These are phyloP conservation scores for Teleopsis dalmanni DNA, from an alignment of 1,140 invertebrate species.

Conservation along the genomic window DNA sequence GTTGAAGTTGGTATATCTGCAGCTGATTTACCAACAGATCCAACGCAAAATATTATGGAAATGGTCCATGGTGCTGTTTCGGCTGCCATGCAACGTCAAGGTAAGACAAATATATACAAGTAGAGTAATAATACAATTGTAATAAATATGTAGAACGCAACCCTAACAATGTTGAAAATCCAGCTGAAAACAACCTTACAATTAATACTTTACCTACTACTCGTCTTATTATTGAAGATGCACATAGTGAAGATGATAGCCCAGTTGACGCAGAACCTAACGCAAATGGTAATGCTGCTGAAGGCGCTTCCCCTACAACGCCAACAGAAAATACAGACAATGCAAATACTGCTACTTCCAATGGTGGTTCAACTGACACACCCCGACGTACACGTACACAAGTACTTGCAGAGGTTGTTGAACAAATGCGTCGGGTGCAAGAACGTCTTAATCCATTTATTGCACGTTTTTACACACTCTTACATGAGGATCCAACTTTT, in stretches of 20 bases:
- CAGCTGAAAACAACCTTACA: constrained; percentile 6
- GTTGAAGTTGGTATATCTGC: constrained; percentile 43
- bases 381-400: constrained; percentile 47
- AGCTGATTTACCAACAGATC: constrained; percentile 36
- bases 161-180: constrained; percentile 7
- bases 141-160: constrained; percentile 18
- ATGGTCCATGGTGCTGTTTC: constrained; percentile 41
- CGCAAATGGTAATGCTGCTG: constrained; percentile 3
- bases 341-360: constrained; percentile 1
- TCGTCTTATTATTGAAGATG: constrained; percentile 32
- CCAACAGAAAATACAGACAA: not conserved
- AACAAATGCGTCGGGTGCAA: constrained; percentile 53
- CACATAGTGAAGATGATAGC: constrained; percentile 21
- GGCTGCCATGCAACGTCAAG: constrained; percentile 33
- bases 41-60: constrained; percentile 42
- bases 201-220: constrained; percentile 15
- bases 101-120: constrained; percentile 32
- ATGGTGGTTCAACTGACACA: not conserved
- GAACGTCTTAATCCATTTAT: constrained; percentile 56
- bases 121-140: constrained; percentile 33
- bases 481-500: constrained; percentile 53
- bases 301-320: not conserved
- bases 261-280: too few species aligned
- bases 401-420: constrained; percentile 55
- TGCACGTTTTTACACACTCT: constrained; percentile 52